phyloP scores from a whole-genome alignment of 1,140 invertebrate genomes.

The Goniozus legneri region DNA sequence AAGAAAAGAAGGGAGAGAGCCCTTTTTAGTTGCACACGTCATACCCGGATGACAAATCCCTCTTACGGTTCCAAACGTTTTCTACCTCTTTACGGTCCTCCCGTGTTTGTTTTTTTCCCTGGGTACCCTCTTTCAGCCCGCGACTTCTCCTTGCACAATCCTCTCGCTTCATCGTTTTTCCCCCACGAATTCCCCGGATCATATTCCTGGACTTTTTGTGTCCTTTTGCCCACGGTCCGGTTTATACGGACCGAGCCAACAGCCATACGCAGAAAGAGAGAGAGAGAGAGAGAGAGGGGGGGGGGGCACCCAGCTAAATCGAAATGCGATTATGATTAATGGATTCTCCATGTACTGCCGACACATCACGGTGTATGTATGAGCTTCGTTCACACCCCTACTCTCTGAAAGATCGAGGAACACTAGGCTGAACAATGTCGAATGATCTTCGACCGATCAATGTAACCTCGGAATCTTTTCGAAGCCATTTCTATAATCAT shows the following conservation, averaged over 20 bases:
- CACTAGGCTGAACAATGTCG: no score
- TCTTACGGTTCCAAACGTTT: constrained; percentile 14
- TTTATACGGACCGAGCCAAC: constrained; percentile 6
- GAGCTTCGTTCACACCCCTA: no score
- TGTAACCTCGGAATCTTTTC: no score
- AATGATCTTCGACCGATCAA: no score
- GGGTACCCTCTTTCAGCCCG: background rate
- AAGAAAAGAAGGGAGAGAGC: background rate
- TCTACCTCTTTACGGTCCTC: background rate
- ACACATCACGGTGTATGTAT: no score
- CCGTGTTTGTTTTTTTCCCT: constrained; percentile 4
- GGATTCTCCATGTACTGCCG: constrained; percentile 15
- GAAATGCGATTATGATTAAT: constrained; percentile 37
- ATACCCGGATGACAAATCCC: constrained; percentile 33
- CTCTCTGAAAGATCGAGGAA: no score
- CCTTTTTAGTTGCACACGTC: constrained; percentile 18
- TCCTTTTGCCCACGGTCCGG: background rate
- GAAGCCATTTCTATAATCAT: no score
- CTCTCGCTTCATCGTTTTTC: background rate
- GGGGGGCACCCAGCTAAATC: constrained; percentile 19
- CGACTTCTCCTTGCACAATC: background rate
- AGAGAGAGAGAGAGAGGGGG: no score
- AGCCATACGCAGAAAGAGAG: no score
- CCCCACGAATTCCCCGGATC: no score
- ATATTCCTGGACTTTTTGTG: no score